Evolutionary conservation across 2,113 vertebrate genomes (phyloP), one percentile per base, ranked within the genome.

Genomic region (Phasianus colchicus): DNA sequence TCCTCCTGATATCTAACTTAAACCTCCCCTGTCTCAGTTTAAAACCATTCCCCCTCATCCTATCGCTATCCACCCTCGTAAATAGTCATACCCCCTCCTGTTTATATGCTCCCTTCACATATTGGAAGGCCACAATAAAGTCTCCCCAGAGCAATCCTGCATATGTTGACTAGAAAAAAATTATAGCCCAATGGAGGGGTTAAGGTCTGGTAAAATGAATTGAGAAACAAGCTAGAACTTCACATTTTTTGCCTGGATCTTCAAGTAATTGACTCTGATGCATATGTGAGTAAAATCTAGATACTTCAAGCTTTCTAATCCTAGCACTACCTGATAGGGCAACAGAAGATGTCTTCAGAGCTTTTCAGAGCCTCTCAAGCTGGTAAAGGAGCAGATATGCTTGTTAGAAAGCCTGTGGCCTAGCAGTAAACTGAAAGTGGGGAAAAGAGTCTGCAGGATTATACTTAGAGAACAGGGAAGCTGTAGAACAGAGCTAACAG

Each of bases 401-500:
- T 48, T 86, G 8, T 50, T 75, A 40, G 15, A 45, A 88, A 40
- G 47, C 58, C 30, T 75, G 63, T 72, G 27, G 7, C 69, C 73
- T 73, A 54, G 15, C 64, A 47, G 86, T 79, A 78, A 63, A 10
- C n/a, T 27, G 5, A 69, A 48, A 86, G 10, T 11, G 11, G 60
- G 77, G 32, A 6, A 34, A 29, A 73, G 43, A 86, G 50, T 57
- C 34, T 61, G 29, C 19, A 19, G 81, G 6, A 8, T 47, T 77
- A 25, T 61, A 24, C 50, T 86, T 70, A 57, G 47, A 7, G 10
- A 24, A 18, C 3, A 6, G 30, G 25, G 52, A 27, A 50, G 50
- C 74, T 2, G 4, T 40, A 71, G 27, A 0, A 0, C 36, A 17
- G n/a, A 65, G 60, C 30, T 55, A 55, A 11, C 60, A 64, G 32